Evolutionary conservation across 2,888 invertebrate species (phyloP).

Genomic region (Cephonodes hylas): DNA sequence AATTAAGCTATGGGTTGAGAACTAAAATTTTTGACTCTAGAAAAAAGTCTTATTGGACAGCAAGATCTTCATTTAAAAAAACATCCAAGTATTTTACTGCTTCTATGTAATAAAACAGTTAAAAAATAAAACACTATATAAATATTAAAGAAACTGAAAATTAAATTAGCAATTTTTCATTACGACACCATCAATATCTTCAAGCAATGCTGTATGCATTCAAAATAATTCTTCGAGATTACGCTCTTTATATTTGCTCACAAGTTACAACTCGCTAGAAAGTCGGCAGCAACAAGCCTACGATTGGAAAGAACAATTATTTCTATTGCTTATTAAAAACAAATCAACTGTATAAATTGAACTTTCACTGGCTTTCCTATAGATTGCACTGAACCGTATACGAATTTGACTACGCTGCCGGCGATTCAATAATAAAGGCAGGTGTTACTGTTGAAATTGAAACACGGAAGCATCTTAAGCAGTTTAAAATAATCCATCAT

Average conservation of each 20-base stretch:
- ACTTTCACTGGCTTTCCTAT: constrained; percentile 5
- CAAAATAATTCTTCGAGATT: not conserved
- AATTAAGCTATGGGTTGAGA: too few relatives aligned
- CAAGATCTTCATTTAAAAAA: too few relatives aligned
- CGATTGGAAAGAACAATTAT: not conserved
- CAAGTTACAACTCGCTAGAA: not conserved
- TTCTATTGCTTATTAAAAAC: constrained; percentile 7
- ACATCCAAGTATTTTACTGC: too few relatives aligned
- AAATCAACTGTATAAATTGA: not conserved
- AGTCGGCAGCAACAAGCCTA: not conserved
- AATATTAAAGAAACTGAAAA: too few relatives aligned
- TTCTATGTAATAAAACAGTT: too few relatives aligned
- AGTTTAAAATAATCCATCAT: too few relatives aligned
- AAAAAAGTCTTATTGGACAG: too few relatives aligned
- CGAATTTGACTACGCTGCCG: not conserved
- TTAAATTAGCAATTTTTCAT: not conserved
- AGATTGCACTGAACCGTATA: not conserved
- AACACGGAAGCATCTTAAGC: not conserved
- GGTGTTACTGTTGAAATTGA: not conserved
- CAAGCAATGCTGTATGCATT: too few relatives aligned
- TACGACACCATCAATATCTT: not conserved
- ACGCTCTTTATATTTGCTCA: not conserved
- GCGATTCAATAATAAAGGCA: not conserved
- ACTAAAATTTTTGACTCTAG: too few relatives aligned
- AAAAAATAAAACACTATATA: too few relatives aligned